Percentiles rank a stretch among this genome's conserved stretches.
phyloP scores from a whole-genome alignment of 1,140 invertebrate genomes.

The Oncopeltus fasciatus region DNA sequence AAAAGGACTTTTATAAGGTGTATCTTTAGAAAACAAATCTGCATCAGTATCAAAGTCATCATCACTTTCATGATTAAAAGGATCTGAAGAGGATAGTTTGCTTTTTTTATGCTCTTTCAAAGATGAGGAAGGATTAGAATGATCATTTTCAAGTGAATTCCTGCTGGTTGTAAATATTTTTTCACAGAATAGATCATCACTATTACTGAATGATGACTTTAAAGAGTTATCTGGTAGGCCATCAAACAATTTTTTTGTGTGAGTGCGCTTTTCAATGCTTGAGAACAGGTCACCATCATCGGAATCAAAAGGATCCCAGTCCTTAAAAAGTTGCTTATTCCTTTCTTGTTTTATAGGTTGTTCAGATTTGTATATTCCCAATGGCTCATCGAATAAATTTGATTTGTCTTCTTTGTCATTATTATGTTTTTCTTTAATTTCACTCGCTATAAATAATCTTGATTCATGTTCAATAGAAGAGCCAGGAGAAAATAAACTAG shows the following conservation, averaged over 20 bases:
- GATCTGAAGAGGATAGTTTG: neutral
- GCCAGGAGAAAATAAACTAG: conserved; percentile 13
- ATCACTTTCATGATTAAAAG: neutral
- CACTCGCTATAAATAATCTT: neutral
- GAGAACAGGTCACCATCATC: neutral
- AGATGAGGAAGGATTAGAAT: neutral
- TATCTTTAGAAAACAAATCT: neutral
- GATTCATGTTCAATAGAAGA: conserved; percentile 7
- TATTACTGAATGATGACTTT: neutral
- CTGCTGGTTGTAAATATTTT: neutral
- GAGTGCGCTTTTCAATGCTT: neutral
- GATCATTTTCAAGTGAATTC: neutral
- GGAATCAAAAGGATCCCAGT: neutral
- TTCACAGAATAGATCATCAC: neutral
- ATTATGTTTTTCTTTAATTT: neutral
- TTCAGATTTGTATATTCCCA: neutral
- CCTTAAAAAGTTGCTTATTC: neutral
- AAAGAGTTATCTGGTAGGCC: neutral
- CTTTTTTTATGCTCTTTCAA: neutral
- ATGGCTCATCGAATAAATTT: neutral
- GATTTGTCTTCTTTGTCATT: neutral
- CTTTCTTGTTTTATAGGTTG: neutral
- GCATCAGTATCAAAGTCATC: neutral
- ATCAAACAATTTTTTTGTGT: neutral
- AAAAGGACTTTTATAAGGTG: too few relatives aligned